Evolutionary conservation across 1,140 invertebrate genomes (phyloP).

Genomic region (Forficula auricularia): DNA sequence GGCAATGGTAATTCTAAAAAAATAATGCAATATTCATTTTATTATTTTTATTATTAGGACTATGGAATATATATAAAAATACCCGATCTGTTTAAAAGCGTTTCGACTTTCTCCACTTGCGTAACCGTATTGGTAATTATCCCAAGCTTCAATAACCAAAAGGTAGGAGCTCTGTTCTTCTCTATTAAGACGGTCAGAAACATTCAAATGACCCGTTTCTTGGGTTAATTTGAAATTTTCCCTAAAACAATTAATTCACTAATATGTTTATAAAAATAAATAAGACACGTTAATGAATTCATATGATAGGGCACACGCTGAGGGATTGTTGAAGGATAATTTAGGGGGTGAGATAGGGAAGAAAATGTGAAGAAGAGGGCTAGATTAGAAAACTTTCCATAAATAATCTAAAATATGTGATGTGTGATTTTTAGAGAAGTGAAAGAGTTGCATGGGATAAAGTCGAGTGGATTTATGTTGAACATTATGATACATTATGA

Average conservation of each 20-base stretch:
- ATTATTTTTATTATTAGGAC: neutral
- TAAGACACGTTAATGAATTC: neutral
- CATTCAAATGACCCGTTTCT: slow-evolving; percentile 60
- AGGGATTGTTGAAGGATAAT: no score
- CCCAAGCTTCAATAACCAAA: slow-evolving; percentile 80
- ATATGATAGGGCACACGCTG: neutral
- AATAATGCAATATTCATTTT: neutral
- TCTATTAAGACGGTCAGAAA: slow-evolving; percentile 64
- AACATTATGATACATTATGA: neutral
- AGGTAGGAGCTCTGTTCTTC: slow-evolving; percentile 59
- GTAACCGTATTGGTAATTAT: slow-evolving; percentile 85
- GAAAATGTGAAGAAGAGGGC: no score
- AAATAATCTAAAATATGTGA: no score
- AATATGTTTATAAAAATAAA: slow-evolving; percentile 4
- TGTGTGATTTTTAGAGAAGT: no score
- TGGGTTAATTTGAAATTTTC: slow-evolving; percentile 72
- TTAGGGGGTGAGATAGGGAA: no score
- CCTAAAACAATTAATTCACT: slow-evolving; percentile 26
- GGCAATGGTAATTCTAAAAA: slow-evolving; percentile 37
- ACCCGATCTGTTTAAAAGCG: slow-evolving; percentile 80
- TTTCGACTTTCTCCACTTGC: slow-evolving; percentile 76
- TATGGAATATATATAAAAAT: slow-evolving; percentile 16
- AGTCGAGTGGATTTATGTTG: slow-evolving; percentile 3
- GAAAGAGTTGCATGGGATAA: no score
- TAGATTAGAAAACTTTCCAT: no score